phyloP scores from a whole-genome alignment of 2,888 invertebrate species.

The Formica aserva region DNA sequence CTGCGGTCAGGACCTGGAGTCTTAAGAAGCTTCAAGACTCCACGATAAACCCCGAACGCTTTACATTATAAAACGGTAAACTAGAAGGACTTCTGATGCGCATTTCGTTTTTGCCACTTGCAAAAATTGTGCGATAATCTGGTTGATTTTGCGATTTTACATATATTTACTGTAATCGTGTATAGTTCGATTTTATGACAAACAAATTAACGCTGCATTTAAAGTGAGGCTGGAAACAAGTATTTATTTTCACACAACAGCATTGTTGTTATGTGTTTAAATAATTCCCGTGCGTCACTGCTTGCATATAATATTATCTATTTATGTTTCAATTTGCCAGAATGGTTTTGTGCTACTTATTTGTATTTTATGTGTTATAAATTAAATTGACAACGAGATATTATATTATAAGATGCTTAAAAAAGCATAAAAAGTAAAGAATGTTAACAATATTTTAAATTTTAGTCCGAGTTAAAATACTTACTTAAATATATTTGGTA shows the following conservation, averaged over 20 bases:
- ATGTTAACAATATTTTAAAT: neutral
- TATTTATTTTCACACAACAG: neutral
- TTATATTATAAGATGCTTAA: neutral
- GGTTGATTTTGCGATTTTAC: neutral
- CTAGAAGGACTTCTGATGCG: slow-evolving; percentile 21
- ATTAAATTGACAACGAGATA: neutral
- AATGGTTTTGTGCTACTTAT: slow-evolving; percentile 21
- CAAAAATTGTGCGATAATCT: slow-evolving; percentile 22
- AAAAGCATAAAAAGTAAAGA: neutral
- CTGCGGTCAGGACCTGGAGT: slow-evolving; percentile 72
- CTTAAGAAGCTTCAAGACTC: slow-evolving; percentile 74
- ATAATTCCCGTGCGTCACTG: neutral
- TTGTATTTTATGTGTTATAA: neutral
- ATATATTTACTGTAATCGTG: neutral
- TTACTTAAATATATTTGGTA: neutral
- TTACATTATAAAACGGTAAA: slow-evolving; percentile 60
- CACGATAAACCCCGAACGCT: slow-evolving; percentile 72
- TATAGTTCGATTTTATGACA: slow-evolving; percentile 26
- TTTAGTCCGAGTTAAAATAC: neutral
- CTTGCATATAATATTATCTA: slow-evolving; percentile 16
- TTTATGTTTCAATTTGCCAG: slow-evolving; percentile 22
- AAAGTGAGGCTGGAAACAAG: slow-evolving; percentile 1
- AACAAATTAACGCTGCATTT: slow-evolving; percentile 20
- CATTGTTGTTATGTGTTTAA: neutral
- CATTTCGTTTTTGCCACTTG: neutral